A percentile compares a stretch with the other conserved stretches of the same genome.
These are phyloP conservation scores for Brachionus angularis DNA, from an alignment of 1,140 invertebrate genomes.

Conservation along the genomic window DNA sequence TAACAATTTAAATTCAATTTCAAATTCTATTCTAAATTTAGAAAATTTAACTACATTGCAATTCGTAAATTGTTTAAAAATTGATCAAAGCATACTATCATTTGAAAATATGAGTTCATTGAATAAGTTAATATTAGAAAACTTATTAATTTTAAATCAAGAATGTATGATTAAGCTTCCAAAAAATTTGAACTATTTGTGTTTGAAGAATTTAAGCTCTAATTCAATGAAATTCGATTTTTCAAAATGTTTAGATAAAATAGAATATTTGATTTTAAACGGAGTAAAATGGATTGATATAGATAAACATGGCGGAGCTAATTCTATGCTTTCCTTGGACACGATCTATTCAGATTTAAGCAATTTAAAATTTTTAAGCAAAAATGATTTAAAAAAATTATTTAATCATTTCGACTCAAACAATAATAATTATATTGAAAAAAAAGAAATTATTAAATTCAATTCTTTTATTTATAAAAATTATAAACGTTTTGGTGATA, in stretches of 20 bases:
- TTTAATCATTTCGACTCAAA: constrained; percentile 13
- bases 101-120: background rate
- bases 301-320: background rate
- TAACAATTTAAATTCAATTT: background rate
- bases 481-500: background rate
- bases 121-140: background rate
- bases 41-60: background rate
- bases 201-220: too few relatives aligned
- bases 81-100: background rate
- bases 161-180: background rate
- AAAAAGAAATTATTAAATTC: constrained; percentile 17
- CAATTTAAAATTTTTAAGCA: constrained; percentile 1
- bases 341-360: background rate
- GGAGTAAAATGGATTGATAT: constrained; percentile 1
- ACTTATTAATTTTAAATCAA: background rate
- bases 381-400: background rate
- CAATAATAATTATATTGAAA: background rate
- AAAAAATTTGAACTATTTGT: background rate
- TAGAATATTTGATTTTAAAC: constrained; percentile 1
- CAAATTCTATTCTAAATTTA: background rate
- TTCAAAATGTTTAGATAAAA: too few relatives aligned
- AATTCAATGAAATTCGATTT: too few relatives aligned
- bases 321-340: constrained; percentile 6
- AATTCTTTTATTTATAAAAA: constrained; percentile 34
- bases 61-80: background rate